Evolutionary conservation across 2,113 vertebrate species (phyloP).

Genomic region (Myrmophylax atrothorax): DNA sequence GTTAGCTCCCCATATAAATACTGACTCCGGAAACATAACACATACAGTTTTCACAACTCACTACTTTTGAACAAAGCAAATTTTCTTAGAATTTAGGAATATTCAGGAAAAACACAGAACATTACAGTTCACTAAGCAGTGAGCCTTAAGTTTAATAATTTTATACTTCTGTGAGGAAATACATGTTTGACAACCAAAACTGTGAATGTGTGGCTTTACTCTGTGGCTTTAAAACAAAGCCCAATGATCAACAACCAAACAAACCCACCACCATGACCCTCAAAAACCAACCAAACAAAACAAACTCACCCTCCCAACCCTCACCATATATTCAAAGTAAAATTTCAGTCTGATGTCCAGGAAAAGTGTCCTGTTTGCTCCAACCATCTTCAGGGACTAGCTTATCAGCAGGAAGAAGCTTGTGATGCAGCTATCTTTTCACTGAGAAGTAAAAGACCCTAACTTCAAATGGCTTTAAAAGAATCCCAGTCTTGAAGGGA

Average conservation of each 20-base stretch:
- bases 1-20: conserved; percentile 1
- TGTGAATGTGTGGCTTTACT: not conserved
- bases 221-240: not conserved
- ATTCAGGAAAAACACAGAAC: not conserved
- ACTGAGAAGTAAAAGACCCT: not conserved
- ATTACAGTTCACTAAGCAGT: not conserved
- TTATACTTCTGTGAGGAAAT: not conserved
- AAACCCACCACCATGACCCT: not conserved
- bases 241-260: not conserved
- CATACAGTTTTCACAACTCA: not conserved
- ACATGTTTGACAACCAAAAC: not conserved
- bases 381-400: not conserved
- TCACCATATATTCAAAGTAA: not conserved
- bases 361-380: not conserved
- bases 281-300: not conserved
- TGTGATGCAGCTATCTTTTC: not conserved
- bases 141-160: not conserved
- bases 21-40: not conserved
- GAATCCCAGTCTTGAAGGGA: not conserved
- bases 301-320: not conserved
- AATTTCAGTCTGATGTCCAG: not conserved
- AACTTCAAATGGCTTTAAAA: not conserved
- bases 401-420: not conserved
- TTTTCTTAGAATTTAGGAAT: not conserved
- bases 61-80: not conserved